A percentile compares a stretch with the other conserved stretches of the same genome.
Evolutionary conservation across 2,888 invertebrate genomes (phyloP).

Genomic region (Hermaeophaga mercurialis): DNA sequence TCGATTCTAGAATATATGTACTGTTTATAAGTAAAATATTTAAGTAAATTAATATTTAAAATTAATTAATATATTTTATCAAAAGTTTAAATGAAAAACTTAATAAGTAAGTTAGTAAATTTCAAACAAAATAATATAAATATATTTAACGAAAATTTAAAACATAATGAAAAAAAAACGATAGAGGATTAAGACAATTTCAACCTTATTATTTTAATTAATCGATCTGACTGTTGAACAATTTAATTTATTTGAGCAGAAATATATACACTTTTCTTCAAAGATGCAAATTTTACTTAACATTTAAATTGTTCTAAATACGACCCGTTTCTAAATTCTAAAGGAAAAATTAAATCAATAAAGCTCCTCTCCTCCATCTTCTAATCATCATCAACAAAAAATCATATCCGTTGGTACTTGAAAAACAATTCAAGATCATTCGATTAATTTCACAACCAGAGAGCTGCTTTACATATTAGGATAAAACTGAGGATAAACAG

Average conservation of each 20-base stretch:
- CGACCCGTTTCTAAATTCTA: too few species aligned
- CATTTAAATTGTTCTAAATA: too few species aligned
- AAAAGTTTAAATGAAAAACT: slow-evolving; percentile 2
- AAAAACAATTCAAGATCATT: not conserved
- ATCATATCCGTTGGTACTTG: too few species aligned
- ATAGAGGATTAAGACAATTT: too few species aligned
- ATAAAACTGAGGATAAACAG: slow-evolving; percentile 56
- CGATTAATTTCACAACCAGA: slow-evolving; percentile 13
- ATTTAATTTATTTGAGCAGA: too few species aligned
- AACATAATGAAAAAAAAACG: not conserved
- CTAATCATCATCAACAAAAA: too few species aligned
- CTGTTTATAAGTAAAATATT: not conserved
- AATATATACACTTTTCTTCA: too few species aligned
- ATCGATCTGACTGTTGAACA: too few species aligned
- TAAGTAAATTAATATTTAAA: not conserved
- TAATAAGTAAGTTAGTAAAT: slow-evolving; percentile 1
- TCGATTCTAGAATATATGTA: not conserved
- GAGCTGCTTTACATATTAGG: slow-evolving; percentile 51
- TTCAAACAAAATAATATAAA: not conserved
- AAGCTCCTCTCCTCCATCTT: too few species aligned
- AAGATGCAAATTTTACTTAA: too few species aligned
- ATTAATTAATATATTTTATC: not conserved
- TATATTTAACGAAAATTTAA: not conserved
- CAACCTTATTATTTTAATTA: too few species aligned
- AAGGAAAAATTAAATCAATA: too few species aligned